Conservation (phyloP, 2,888 invertebrate genomes). For the Noctua janthina region DNA sequence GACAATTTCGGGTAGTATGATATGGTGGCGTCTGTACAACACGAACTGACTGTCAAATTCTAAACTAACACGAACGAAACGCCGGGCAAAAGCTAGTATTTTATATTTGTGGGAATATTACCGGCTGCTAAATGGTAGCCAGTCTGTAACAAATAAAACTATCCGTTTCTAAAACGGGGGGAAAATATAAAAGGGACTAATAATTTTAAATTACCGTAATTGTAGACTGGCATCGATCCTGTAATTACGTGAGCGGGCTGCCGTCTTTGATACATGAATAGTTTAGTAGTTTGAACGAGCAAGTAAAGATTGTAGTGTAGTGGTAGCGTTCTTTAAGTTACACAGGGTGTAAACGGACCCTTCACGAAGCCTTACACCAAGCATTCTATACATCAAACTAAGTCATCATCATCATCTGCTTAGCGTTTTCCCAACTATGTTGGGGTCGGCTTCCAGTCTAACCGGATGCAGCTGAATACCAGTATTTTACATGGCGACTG, state of each 20-base stretch:
- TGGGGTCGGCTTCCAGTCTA: too few relatives aligned
- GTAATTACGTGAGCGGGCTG: background rate
- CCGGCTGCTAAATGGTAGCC: background rate
- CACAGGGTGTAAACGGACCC: too few relatives aligned
- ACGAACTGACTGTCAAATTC: too few relatives aligned
- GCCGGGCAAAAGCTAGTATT: background rate
- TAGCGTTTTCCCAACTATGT: too few relatives aligned
- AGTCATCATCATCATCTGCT: too few relatives aligned
- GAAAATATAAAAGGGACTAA: background rate
- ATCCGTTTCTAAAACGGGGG: background rate
- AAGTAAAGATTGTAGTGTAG: background rate
- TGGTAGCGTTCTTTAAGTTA: background rate
- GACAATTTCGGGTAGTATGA: too few relatives aligned
- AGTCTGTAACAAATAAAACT: background rate
- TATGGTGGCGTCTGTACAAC: too few relatives aligned
- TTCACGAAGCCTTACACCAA: too few relatives aligned
- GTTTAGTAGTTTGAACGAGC: slow-evolving; percentile 8
- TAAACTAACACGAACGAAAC: too few relatives aligned
- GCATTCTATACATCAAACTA: too few relatives aligned
- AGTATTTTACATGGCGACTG: too few relatives aligned
- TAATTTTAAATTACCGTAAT: background rate
- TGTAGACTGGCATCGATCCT: background rate
- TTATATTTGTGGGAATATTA: background rate
- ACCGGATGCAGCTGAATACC: too few relatives aligned
- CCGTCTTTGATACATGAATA: background rate